Evolutionary conservation across 2,113 vertebrate species (phyloP), one percentile per base, ranked within the genome.

Genomic region (Tyto alba): DNA sequence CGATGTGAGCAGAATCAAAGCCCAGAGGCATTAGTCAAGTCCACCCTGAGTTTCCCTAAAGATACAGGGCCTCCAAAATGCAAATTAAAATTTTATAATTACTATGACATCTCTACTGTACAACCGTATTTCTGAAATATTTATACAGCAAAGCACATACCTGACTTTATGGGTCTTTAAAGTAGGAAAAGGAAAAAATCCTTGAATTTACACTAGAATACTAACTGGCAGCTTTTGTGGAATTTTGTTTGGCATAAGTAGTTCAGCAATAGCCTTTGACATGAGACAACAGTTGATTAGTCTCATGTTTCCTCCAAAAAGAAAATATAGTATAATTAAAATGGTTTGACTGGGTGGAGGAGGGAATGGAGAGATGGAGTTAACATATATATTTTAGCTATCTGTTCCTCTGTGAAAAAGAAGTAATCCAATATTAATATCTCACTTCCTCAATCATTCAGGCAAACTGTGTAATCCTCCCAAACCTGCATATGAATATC

Each of bases 1-100:
- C 10, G 2, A 56, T 56, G 80, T 85, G 86, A 95, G 89, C 84
- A 90, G 40, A 96, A 92, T 87, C 84, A 89, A 95, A 97, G 83
- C 88, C 71, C 83, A 5, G 21, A 60, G 36, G 69, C 52, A 78
- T 91, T 56, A 87, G 84, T 19, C 60, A 91, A 59, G 83, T 87
- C 76, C 68, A 85, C 52, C 29, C 80, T 1, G 2, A 63, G 76
- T 5, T 64, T n/a, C 80, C 40, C 56, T 60, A 50, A 63, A 81
- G 59, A 93, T 2, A 50, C 11, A 36, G 47, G 52, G 43, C 36
- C 69, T 59, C 47, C 60, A 68, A 89, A 91, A 78, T 6, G 16
- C 5, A 7, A 62, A n/a, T 6, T 7, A 78, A 68, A 75, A 85
- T 23, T 30, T 29, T 34, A 2, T 41, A 26, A 63, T 88, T 64